phyloP scores from a whole-genome alignment of 2,113 vertebrate genomes.

The Thunnus maccoyii region DNA sequence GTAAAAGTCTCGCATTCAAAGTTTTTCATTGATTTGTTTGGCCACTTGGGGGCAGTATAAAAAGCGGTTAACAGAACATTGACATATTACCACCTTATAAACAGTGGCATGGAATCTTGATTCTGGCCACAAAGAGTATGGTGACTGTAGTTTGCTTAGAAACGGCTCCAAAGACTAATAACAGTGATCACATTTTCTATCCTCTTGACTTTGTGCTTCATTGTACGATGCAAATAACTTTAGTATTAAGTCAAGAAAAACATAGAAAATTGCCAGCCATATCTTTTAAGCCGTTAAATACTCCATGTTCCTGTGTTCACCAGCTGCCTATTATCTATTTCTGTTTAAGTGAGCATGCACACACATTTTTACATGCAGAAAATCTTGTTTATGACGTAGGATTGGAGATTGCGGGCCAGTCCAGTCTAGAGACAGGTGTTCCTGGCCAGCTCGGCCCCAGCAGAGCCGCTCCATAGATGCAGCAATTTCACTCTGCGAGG shows the following conservation, averaged over 20 bases:
- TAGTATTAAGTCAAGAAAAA: too few species aligned
- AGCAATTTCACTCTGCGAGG: slow-evolving; percentile 55
- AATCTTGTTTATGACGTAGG: slow-evolving; percentile 58
- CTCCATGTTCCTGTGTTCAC: too few species aligned
- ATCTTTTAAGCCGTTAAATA: too few species aligned
- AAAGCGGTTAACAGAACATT: not conserved
- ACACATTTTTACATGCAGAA: not conserved
- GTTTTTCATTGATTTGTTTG: not conserved
- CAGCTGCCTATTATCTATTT: slow-evolving; percentile 50
- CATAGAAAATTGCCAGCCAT: too few species aligned
- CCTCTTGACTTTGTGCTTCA: too few species aligned
- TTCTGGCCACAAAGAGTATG: too few species aligned
- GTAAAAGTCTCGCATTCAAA: not conserved
- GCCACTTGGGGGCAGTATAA: not conserved
- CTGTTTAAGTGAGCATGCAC: slow-evolving; percentile 31
- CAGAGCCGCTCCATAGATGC: slow-evolving; percentile 49
- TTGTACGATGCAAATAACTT: too few species aligned
- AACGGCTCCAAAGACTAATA: too few species aligned
- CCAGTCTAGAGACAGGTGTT: slow-evolving; percentile 69
- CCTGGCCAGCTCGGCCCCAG: slow-evolving; percentile 44
- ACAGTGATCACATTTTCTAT: too few species aligned
- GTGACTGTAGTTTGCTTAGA: too few species aligned
- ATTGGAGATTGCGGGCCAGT: slow-evolving; percentile 35
- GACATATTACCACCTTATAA: not conserved
- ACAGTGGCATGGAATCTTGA: not conserved